Percentiles rank a stretch among this genome's conserved stretches.
These are phyloP conservation scores for Drosophila kurseongensis DNA, from an alignment of 1,140 invertebrate genomes.

Conservation along the genomic window DNA sequence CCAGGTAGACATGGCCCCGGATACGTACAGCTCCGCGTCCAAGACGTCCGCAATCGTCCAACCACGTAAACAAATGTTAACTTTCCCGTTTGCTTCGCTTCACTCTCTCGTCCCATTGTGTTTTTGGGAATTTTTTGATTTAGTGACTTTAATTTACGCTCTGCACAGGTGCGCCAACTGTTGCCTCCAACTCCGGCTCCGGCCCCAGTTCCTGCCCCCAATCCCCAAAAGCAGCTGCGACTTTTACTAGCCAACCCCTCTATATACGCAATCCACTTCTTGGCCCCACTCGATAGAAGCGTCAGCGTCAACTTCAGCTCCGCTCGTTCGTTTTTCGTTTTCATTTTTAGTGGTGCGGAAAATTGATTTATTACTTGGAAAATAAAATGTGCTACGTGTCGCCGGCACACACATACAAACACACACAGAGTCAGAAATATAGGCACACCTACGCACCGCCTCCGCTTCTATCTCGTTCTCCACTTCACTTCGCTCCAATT, in stretches of 20 bases:
- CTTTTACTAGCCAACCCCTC: slow-evolving; percentile 24
- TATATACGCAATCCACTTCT: slow-evolving; percentile 19
- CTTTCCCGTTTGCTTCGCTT: slow-evolving; percentile 73
- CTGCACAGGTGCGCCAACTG: slow-evolving; percentile 78
- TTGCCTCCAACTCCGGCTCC: slow-evolving; percentile 26
- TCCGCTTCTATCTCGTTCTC: not conserved
- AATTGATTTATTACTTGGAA: slow-evolving; percentile 84
- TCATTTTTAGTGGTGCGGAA: slow-evolving; percentile 84
- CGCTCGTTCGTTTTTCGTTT: slow-evolving; percentile 69
- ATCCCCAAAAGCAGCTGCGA: slow-evolving; percentile 41
- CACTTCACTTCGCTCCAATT: slow-evolving; percentile 24
- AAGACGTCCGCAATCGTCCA: slow-evolving; percentile 54
- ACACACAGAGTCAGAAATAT: slow-evolving; percentile 21
- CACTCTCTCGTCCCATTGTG: slow-evolving; percentile 35
- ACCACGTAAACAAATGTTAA: slow-evolving; percentile 83
- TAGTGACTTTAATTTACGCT: slow-evolving; percentile 84
- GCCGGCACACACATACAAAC: slow-evolving; percentile 59
- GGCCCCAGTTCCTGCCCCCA: not conserved
- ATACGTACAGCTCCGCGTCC: slow-evolving; percentile 46
- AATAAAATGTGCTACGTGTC: slow-evolving; percentile 83
- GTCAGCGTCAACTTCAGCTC: slow-evolving; percentile 68
- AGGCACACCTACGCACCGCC: slow-evolving; percentile 47
- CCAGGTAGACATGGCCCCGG: slow-evolving; percentile 34
- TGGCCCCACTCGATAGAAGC: slow-evolving; percentile 68
- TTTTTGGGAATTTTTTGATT: slow-evolving; percentile 77